Evolutionary conservation across 2,113 vertebrate genomes (phyloP).

Genomic region (Tenebrosternarchus preto): DNA sequence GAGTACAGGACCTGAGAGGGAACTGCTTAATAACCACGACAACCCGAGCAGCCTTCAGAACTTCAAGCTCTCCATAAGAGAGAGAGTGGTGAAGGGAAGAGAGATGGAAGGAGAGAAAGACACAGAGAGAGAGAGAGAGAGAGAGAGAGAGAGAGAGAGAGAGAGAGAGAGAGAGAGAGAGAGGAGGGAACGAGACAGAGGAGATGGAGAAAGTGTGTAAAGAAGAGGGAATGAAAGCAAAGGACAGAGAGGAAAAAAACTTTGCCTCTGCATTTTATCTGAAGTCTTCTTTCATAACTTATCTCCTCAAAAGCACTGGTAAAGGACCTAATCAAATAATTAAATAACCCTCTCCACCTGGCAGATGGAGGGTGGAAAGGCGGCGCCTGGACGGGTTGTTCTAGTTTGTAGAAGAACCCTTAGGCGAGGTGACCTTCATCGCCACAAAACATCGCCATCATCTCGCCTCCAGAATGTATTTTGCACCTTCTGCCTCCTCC

Average conservation of each 20-base stretch:
- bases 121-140: background rate
- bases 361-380: background rate
- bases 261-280: background rate
- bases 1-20: background rate
- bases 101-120: background rate
- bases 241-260: background rate
- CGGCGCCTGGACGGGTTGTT: background rate
- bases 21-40: constrained; percentile 34
- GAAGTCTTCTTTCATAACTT: constrained; percentile 13
- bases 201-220: too few species aligned
- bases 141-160: too few species aligned
- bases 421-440: constrained; percentile 27
- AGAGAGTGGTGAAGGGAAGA: background rate
- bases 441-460: background rate
- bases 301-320: background rate
- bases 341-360: too few species aligned
- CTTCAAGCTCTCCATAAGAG: background rate
- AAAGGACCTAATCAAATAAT: constrained; percentile 9
- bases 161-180: too few species aligned
- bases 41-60: background rate
- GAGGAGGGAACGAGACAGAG: too few species aligned
- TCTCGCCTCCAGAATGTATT: background rate
- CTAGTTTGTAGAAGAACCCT: background rate
- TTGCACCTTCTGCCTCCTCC: background rate
- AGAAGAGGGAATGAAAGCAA: background rate